These are phyloP conservation scores for Luscinia megarhynchos DNA, from an alignment of 2,797 vertebrate genomes.

Conservation along the genomic window DNA sequence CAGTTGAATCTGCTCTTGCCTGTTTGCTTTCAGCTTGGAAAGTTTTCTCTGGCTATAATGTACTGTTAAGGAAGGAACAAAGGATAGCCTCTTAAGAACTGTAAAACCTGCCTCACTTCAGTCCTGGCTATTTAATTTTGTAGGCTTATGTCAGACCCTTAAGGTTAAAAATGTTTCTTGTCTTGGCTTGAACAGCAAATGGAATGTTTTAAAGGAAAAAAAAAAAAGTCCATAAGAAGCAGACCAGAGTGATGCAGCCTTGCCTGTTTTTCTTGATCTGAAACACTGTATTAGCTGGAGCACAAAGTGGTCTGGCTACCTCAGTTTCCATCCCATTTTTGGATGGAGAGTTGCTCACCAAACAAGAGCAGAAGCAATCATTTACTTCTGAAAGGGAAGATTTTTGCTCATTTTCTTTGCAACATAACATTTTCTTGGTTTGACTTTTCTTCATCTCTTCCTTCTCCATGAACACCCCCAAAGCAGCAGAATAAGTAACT, in stretches of 20 bases:
- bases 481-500: constrained; percentile 7
- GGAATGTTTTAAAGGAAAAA: constrained; percentile 29
- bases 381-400: background rate
- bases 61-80: background rate
- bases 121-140: constrained; percentile 37
- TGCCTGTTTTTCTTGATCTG: constrained; percentile 54
- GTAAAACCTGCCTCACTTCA: constrained; percentile 38
- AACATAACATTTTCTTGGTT: background rate
- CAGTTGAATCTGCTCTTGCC: background rate
- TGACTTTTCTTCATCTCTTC: background rate
- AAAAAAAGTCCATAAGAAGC: background rate
- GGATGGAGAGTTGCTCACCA: background rate
- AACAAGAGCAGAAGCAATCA: background rate
- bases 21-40: background rate
- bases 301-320: background rate
- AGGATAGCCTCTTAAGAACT: constrained; percentile 15
- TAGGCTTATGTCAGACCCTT: constrained; percentile 27
- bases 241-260: constrained; percentile 23
- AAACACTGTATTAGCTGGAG: constrained; percentile 31
- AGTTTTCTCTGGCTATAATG: constrained; percentile 16
- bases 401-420: background rate
- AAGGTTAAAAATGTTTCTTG: constrained; percentile 64
- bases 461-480: background rate
- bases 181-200: constrained; percentile 50
- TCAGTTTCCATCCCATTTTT: constrained; percentile 46